A percentile compares a stretch with the other conserved stretches of the same genome.
Evolutionary conservation across 2,888 invertebrate genomes (phyloP).

Genomic region (Myathropa florea): DNA sequence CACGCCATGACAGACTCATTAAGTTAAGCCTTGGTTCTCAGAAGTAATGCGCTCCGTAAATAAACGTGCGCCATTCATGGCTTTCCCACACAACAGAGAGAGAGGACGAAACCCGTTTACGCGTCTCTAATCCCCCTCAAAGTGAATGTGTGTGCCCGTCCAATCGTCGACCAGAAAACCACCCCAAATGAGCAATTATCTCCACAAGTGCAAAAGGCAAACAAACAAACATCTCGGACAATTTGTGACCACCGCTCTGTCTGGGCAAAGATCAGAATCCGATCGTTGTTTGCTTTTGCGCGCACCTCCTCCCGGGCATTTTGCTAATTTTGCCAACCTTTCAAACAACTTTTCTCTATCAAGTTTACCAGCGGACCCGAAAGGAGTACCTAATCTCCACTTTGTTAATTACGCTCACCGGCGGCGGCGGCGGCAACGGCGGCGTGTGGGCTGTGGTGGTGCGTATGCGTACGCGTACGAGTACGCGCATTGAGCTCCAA

Average conservation of each 20-base stretch:
- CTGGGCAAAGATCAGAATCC: no score
- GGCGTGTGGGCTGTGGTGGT: conserved; percentile 42
- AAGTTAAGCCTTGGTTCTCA: conserved; percentile 44
- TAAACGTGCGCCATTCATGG: conserved; percentile 20
- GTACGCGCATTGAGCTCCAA: conserved; percentile 44
- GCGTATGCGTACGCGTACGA: conserved; percentile 34
- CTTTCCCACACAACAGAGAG: conserved; percentile 38
- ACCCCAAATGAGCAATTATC: conserved; percentile 56
- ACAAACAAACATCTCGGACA: neutral
- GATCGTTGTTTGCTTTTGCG: conserved; percentile 26
- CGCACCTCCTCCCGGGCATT: conserved; percentile 32
- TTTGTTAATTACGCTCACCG: conserved; percentile 56
- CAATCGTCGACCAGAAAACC: conserved; percentile 48
- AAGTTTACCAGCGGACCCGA: conserved; percentile 51
- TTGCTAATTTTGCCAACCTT: conserved; percentile 66
- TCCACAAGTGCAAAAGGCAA: neutral
- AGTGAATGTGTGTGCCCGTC: conserved; percentile 47
- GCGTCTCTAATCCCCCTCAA: neutral
- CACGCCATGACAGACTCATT: conserved; percentile 57
- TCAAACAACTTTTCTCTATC: conserved; percentile 68
- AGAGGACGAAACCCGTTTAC: conserved; percentile 51
- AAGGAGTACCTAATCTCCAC: conserved; percentile 52
- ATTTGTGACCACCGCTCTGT: conserved; percentile 27
- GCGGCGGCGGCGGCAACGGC: no score
- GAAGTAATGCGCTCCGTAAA: conserved; percentile 10